Percentiles rank a stretch among this genome's conserved stretches.
These are phyloP conservation scores for Cinclus cinclus DNA, from an alignment of 2,113 vertebrate species.

Conservation along the genomic window DNA sequence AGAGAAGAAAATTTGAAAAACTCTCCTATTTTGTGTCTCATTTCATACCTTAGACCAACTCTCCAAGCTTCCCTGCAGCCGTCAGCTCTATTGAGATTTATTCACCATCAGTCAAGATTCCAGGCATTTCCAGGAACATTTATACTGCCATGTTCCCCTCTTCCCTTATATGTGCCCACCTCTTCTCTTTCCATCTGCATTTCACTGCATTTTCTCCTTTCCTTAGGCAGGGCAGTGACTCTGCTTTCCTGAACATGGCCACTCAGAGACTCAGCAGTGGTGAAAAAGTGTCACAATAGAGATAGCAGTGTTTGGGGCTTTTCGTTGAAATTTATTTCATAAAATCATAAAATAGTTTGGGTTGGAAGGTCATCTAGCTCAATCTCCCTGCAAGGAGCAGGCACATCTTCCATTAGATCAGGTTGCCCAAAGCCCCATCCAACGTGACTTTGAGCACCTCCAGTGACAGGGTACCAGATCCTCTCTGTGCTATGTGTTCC, in stretches of 20 bases:
- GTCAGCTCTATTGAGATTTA: conserved; percentile 36
- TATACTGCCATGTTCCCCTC: background rate
- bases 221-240: background rate
- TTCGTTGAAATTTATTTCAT: background rate
- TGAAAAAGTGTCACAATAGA: background rate
- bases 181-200: background rate
- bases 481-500: background rate
- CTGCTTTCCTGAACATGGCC: background rate
- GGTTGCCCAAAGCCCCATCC: background rate
- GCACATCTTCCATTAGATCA: background rate
- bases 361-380: background rate
- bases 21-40: background rate
- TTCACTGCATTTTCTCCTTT: background rate
- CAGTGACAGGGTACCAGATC: background rate
- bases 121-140: background rate
- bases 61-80: background rate
- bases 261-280: background rate
- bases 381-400: background rate
- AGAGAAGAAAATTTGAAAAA: background rate
- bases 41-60: background rate
- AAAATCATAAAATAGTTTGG: background rate
- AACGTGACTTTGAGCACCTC: fast-evolving
- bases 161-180: background rate
- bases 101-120: conserved; percentile 12
- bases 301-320: background rate